phyloP scores from a whole-genome alignment of 2,113 vertebrate genomes.

The Rhabdomys dilectus region DNA sequence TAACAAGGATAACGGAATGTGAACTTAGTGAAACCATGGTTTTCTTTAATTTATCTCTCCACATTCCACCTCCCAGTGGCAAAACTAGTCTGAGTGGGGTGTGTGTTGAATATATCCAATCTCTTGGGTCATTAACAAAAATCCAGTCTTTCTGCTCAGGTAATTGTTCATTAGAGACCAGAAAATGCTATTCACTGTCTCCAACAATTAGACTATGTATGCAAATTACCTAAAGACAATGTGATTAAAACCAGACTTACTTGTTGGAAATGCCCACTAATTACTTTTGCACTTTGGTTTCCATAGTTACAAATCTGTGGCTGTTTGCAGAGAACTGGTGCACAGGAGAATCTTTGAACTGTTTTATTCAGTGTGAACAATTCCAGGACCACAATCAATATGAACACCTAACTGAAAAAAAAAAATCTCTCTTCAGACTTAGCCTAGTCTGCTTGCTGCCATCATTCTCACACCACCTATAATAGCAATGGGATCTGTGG shows the following conservation, averaged over 20 bases:
- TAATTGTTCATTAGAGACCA: neutral
- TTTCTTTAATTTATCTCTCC: constrained; percentile 5
- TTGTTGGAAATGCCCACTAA: constrained; percentile 69
- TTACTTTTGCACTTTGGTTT: constrained; percentile 73
- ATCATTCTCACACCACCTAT: constrained; percentile 1
- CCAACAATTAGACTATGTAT: neutral
- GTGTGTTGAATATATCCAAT: neutral
- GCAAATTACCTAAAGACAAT: constrained; percentile 61
- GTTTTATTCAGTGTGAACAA: constrained; percentile 28
- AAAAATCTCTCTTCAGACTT: constrained; percentile 33
- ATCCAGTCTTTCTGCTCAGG: neutral
- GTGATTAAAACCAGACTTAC: constrained; percentile 55
- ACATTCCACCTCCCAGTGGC: constrained; percentile 2
- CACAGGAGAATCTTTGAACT: constrained; percentile 25
- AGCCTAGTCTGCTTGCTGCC: constrained; percentile 21
- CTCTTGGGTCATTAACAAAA: constrained; percentile 45
- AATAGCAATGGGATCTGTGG: neutral
- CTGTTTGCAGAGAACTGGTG: constrained; percentile 54
- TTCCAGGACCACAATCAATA: constrained; percentile 34
- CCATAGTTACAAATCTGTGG: constrained; percentile 61
- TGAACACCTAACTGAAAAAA: neutral
- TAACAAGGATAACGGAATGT: neutral
- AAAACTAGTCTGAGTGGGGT: neutral
- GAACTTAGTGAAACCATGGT: neutral
- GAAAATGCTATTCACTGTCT: neutral